Evolutionary conservation across 2,113 vertebrate species (phyloP), one percentile per base, ranked within the genome.

Genomic region (Arothron firmamentum): DNA sequence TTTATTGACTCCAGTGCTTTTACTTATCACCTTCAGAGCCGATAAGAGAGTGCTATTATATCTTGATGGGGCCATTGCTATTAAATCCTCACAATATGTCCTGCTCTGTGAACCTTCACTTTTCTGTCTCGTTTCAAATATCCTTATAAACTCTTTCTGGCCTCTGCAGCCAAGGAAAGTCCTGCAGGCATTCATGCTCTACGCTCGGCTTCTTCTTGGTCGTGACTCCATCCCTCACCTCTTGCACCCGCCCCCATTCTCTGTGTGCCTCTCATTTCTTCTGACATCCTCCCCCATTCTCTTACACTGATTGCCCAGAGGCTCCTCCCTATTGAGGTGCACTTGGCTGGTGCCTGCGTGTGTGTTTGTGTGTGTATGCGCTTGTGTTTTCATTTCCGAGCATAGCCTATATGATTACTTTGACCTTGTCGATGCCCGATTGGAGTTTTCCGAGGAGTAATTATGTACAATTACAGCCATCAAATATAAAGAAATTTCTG

Each of bases 381-480:
- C 49, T 16, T 52, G 54, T 64, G 62, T 46, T 20, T 60, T 25
- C 23, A 42, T 77, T 68, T 74, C 17, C 64, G 45, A 77, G 70
- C 74, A 45, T 52, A 55, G 52, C 59, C 52, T 63, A 59, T 67
- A 74, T 84, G 82, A 88, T 86, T 88, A 72, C 79, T 63, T 23
- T 82, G 82, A 86, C 88, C 79, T 87, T 82, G 82, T 81, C 80
- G 66, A 34, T 72, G 68, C 77, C 75, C 56, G 67, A 81, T 74
- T 49, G 38, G 67, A 66, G 71, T 80, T 86, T 75, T 65, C 62
- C 25, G 25, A 46, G 54, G 48, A 62, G 66, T 86, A 82, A 85
- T 83, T 67, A 72, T 59, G 55, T 65, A 68, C 78, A 65, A 79
- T 65, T 65, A 75, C 31, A 74, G 69, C 45, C 14, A 17, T 47